Evolutionary conservation across 2,888 invertebrate species (phyloP), one percentile per base, ranked within the genome.

Genomic region (Cabera pusaria): DNA sequence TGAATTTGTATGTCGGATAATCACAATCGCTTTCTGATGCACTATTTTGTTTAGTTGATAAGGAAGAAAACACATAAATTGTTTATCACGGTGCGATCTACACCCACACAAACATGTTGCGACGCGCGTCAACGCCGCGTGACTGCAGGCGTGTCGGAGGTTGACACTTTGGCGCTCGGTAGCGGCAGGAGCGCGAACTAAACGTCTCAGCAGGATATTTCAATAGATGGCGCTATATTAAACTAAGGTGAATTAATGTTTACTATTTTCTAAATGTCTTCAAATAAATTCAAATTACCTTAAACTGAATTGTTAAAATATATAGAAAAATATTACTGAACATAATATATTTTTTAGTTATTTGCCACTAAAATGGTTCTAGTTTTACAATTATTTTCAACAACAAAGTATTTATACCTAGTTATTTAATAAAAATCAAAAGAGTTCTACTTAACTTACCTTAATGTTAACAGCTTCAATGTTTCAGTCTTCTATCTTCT

Each of bases 51-150:
- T 66, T 68, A 50, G 44, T 59, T 71, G 75, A 80, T 81, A 79
- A 75, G 69, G 59, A 70, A 66, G 73, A 75, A 79, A 83, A 84
- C 80, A 81, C 62, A 66, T 54, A 61, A 69, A 75, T 70, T 73
- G 76, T 79, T 82, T 76, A 82, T 78, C 83, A 73, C 74, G 65
- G 57, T 65, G 76, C 81, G 77, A 81, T 82, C 70, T 83, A 85
- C 83, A 77, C 83, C 80, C 73, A 77, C 80, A 72, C 81, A 78
- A 75, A 66, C 80, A 84, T 80, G 78, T 72, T 79, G 72, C 78
- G 72, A 78, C 85, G 83, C 85, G 82, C 81, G 80, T 77, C 83
- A 85, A 84, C 86, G 86, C 85, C 84, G 86, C 86, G 84, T 86
- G 86, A 85, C 87, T 88, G 84, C 81, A 79, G 79, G 79, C 80